Percentiles rank a stretch among this genome's conserved stretches.
phyloP scores from a whole-genome alignment of 1,140 invertebrate genomes.

The Proctacanthus coquilletti region DNA sequence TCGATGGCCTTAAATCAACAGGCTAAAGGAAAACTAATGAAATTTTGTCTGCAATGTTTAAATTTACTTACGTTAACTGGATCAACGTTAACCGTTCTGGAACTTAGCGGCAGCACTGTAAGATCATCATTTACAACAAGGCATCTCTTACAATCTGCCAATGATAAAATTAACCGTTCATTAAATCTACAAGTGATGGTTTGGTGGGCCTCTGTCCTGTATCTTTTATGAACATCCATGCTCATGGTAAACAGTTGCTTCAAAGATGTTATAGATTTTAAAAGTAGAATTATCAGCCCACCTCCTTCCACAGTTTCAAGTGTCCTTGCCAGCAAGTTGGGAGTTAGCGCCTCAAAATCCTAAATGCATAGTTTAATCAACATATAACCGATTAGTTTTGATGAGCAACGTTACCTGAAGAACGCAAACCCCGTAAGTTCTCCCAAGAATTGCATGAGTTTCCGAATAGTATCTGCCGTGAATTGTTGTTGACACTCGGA shows the following conservation, averaged over 20 bases:
- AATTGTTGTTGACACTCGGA: constrained; percentile 91
- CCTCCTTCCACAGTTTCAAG: constrained; percentile 98
- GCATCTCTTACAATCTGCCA: constrained; percentile 75
- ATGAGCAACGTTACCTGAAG: constrained; percentile 45
- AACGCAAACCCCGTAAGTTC: constrained; percentile 95
- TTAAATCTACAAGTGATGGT: constrained; percentile 91
- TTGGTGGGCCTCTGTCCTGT: constrained; percentile 85
- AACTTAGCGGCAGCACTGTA: constrained; percentile 83
- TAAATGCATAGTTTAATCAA: constrained; percentile 27
- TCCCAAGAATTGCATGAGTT: constrained; percentile 94
- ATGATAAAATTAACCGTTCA: constrained; percentile 86
- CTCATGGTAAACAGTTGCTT: constrained; percentile 91
- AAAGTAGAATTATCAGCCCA: constrained; percentile 78
- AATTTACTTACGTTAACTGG: constrained; percentile 39
- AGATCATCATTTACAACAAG: constrained; percentile 90
- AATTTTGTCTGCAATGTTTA: constrained; percentile 2
- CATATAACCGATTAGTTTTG: neutral
- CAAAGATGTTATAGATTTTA: constrained; percentile 74
- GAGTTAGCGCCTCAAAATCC: constrained; percentile 99
- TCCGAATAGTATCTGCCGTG: constrained; percentile 96
- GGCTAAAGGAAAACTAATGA: constrained; percentile 9
- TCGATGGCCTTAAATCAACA: constrained; percentile 13
- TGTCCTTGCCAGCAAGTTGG: constrained; percentile 91
- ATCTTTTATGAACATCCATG: constrained; percentile 97
- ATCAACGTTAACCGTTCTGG: constrained; percentile 65